A percentile compares a stretch with the other conserved stretches of the same genome.
These are phyloP conservation scores for Microcebus tavaratra DNA, from an alignment of 2,113 vertebrate genomes.

Conservation along the genomic window DNA sequence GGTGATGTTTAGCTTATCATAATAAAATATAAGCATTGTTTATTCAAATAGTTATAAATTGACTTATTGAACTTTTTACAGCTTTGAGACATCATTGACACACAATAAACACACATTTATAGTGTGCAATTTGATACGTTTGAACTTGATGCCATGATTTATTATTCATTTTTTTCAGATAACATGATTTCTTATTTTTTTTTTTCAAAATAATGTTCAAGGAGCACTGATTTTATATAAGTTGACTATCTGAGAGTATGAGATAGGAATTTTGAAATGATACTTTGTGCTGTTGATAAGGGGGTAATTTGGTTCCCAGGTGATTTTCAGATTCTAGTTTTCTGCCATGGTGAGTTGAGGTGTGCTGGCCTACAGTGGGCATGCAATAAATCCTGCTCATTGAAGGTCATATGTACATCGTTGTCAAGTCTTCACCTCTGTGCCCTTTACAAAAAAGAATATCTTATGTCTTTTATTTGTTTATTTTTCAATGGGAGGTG, in stretches of 20 bases:
- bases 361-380: neutral
- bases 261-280: neutral
- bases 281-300: too few relatives aligned
- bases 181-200: neutral
- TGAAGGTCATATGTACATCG: neutral
- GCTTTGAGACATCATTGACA: neutral
- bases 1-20: neutral
- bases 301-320: neutral
- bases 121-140: neutral
- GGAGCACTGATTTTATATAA: neutral
- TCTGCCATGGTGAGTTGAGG: neutral
- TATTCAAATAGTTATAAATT: neutral
- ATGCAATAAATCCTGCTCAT: neutral
- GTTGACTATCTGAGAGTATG: neutral
- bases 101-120: neutral
- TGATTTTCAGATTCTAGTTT: neutral
- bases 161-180: neutral
- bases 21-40: neutral
- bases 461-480: neutral
- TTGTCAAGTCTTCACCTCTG: neutral
- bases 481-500: neutral
- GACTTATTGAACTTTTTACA: neutral
- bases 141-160: constrained; percentile 1
- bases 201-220: neutral
- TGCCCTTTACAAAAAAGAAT: neutral